Conservation (phyloP, 1,140 invertebrate species). For the Drosophila rufa region DNA sequence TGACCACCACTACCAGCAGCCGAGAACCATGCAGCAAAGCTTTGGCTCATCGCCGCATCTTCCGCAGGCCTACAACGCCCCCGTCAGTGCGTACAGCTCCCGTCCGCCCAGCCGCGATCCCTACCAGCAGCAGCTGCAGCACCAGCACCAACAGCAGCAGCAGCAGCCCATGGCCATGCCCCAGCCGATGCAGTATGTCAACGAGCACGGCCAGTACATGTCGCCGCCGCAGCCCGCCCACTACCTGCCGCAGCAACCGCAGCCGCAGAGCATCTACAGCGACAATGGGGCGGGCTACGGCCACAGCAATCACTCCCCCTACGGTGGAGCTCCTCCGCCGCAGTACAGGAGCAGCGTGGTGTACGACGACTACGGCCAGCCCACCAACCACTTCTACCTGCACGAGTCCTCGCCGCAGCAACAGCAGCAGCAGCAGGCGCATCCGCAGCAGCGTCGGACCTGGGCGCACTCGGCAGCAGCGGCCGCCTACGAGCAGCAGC, state of each 20-base stretch:
- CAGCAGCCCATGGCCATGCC: constrained; percentile 76
- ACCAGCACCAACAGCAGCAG: constrained; percentile 85
- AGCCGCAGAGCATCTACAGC: constrained; percentile 76
- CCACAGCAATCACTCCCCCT: constrained; percentile 71
- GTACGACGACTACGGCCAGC: constrained; percentile 79
- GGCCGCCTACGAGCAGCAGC: constrained; percentile 83
- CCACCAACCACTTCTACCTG: constrained; percentile 89
- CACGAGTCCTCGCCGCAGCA: constrained; percentile 86
- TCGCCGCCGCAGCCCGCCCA: constrained; percentile 65
- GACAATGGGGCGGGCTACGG: constrained; percentile 78
- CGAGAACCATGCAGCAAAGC: constrained; percentile 77
- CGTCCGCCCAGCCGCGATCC: constrained; percentile 84
- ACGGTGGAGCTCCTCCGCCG: constrained; percentile 49
- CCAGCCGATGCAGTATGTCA: constrained; percentile 78
- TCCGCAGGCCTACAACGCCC: constrained; percentile 84
- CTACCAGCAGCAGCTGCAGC: constrained; percentile 84
- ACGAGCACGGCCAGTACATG: constrained; percentile 83
- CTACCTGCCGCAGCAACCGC: constrained; percentile 59
- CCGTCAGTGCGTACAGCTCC: constrained; percentile 75
- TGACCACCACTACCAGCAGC: constrained; percentile 77
- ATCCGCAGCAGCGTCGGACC: constrained; percentile 88
- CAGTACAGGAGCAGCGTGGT: constrained; percentile 69
- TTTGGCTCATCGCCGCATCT: constrained; percentile 88
- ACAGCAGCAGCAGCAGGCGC: constrained; percentile 84
- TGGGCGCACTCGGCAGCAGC: constrained; percentile 90